phyloP scores from a whole-genome alignment of 2,113 vertebrate genomes.

The Murina feae region DNA sequence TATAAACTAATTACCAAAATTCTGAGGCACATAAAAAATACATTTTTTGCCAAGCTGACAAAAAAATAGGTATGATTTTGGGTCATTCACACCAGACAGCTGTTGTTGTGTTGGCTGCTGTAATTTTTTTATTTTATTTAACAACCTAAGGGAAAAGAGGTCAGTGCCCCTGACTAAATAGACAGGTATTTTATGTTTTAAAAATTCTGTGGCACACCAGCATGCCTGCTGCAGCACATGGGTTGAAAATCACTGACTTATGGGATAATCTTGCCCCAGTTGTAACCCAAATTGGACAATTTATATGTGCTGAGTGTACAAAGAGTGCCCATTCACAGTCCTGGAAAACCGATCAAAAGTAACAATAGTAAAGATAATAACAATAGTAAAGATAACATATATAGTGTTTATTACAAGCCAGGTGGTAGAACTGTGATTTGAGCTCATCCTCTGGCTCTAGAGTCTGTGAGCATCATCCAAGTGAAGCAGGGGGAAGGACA shows the following conservation, averaged over 20 bases:
- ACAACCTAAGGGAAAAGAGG: not conserved
- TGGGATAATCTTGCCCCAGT: not conserved
- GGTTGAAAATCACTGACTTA: not conserved
- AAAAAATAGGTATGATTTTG: not conserved
- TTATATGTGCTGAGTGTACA: not conserved
- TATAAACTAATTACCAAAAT: not conserved
- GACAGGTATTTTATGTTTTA: not conserved
- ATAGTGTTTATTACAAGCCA: not conserved
- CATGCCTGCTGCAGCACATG: not conserved
- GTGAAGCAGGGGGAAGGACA: not conserved
- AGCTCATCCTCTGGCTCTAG: not conserved
- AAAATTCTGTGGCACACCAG: not conserved
- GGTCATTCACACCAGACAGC: not conserved
- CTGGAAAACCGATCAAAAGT: not conserved
- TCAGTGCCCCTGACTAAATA: not conserved
- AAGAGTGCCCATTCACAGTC: not conserved
- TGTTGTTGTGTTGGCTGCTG: not conserved
- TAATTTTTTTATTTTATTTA: not conserved
- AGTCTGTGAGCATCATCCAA: not conserved
- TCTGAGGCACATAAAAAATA: not conserved
- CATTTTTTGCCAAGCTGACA: not conserved
- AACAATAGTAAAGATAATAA: not conserved
- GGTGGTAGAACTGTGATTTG: not conserved
- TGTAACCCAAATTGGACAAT: not conserved
- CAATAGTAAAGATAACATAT: not conserved